phyloP scores from a whole-genome alignment of 2,888 invertebrate genomes.

The Orthosia cruda region DNA sequence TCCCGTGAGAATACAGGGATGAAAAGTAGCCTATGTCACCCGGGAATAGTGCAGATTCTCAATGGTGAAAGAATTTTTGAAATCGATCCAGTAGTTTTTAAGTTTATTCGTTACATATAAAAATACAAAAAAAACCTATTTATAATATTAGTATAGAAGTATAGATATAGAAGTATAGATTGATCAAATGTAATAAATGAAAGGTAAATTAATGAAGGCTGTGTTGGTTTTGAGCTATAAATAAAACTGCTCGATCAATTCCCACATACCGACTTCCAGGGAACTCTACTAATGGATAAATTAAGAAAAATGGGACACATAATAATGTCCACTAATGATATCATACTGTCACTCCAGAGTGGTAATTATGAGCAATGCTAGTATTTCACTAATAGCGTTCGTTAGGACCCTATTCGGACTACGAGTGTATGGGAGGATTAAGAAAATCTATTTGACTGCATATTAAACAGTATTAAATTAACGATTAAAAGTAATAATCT shows the following conservation, averaged over 20 bases:
- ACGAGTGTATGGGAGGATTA: background rate
- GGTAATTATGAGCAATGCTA: slow-evolving; percentile 40
- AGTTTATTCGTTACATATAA: too few relatives aligned
- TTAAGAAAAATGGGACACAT: slow-evolving; percentile 17
- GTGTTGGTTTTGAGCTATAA: background rate
- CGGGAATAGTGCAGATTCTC: too few relatives aligned
- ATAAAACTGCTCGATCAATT: slow-evolving; percentile 33
- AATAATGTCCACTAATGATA: slow-evolving; percentile 24
- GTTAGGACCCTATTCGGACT: background rate
- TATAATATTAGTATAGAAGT: too few relatives aligned
- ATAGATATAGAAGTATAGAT: too few relatives aligned
- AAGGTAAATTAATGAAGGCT: background rate
- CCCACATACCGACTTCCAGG: background rate
- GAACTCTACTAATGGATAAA: slow-evolving; percentile 2
- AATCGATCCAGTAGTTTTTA: too few relatives aligned
- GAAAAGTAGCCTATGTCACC: too few relatives aligned
- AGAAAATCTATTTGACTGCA: background rate
- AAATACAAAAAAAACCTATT: too few relatives aligned
- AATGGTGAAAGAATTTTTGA: too few relatives aligned
- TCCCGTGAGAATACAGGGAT: too few relatives aligned
- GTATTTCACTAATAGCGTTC: background rate
- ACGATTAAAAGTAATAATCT: too few relatives aligned
- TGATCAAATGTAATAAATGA: background rate
- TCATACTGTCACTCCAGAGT: slow-evolving; percentile 8
- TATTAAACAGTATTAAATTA: background rate